Base-by-base conservation (phyloP, 2,113 vertebrate species). In the Pygoscelis antarcticus region DNA sequence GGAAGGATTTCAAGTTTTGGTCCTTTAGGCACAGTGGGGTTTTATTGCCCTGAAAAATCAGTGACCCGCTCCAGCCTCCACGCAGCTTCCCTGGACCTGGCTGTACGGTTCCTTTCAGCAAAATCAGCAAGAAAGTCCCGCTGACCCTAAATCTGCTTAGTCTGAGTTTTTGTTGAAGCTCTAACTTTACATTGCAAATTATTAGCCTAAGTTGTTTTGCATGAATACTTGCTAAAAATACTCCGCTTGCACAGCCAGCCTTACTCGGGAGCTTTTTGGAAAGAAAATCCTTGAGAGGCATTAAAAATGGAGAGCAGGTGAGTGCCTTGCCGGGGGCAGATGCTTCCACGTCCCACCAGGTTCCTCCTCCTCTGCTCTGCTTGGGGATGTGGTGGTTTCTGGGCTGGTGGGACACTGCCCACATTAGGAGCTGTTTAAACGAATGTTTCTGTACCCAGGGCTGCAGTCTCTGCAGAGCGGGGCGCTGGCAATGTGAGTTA, bases 401-500 rank as follows among this genome's bases (percentile, higher is more conserved):
- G 72, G 29, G 76, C 68, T 52, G 72, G 27, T 27, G 64, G 58
- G 78, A 77, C 44, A 0, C 52, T 54, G 66, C 76, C 47, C 15
- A 2, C 0, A 0, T 8, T 29, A 3, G 49, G 52, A 32, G 8
- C 29, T n/a, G 6, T 2, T 30, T 5, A 64, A 58, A 23, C 6
- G 9, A 3, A 5, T 1, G 8, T 0, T 7, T 74, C 16, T 46
- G 32, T 42, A 3, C 40, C 15, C 55, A 7, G 21, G 8, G 5
- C 83, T 49, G 58, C 10, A 25, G 58, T 22, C 58, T 23, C 58
- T 23, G 58, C 58, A 1, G n/a, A 36, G 58, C 15, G 1, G n/a
- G 22, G 10, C 6, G 22, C n/a, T 11, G 22, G n/a, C 55, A 11
- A 0, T 0, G 0, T 6, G 76, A 21, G 11, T 10, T 62, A 5